Evolutionary conservation across 2,888 invertebrate genomes (phyloP), one percentile per base, ranked within the genome.

Genomic region (Volucella inanis): DNA sequence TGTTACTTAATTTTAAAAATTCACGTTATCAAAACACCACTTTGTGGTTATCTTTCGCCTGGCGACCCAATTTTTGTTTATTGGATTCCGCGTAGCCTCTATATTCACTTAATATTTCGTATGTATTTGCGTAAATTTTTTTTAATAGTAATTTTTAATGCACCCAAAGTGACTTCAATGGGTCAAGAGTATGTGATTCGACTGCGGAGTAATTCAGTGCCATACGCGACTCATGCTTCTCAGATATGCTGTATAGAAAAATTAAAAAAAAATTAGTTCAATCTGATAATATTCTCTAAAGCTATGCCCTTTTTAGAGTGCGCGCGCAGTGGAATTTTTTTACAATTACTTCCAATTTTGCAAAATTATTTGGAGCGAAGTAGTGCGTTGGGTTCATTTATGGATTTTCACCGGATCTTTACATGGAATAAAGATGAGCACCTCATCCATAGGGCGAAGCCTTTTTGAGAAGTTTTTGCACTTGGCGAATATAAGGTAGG

Each of bases 391-490:
- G 68, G 49, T 22, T 45, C 8, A 31, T 76, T 65, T 74, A 68
- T 75, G 68, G 81, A 70, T 64, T 75, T 74, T 59, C 57, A 18
- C 38, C 3, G 18, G 70, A 59, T 43, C 54, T 50, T 39, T 76
- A 54, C 43, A 22, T 75, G 88, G 88, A 87, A 87, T 87, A 86
- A 88, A 88, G 86, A 89, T 88, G 89, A 88, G 88, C 82, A 88
- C 88, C 22, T 82, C 87, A 62, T 88, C 87, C 74, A 88, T 89
- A 79, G 88, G 89, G 82, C 88, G 89, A 49, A 88, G 88, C 87
- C 88, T 89, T 71, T 89, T 89, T 67, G 89, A 89, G 80, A 89
- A 89, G 79, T 82, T 89, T 75, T 88, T 88, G 74, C 88, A 87
- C 85, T 89, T 89, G 71, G 81, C 85, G 50, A 81, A 85, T 54